These are phyloP conservation scores for Antitype chi DNA, from an alignment of 2,888 invertebrate genomes.

Conservation along the genomic window DNA sequence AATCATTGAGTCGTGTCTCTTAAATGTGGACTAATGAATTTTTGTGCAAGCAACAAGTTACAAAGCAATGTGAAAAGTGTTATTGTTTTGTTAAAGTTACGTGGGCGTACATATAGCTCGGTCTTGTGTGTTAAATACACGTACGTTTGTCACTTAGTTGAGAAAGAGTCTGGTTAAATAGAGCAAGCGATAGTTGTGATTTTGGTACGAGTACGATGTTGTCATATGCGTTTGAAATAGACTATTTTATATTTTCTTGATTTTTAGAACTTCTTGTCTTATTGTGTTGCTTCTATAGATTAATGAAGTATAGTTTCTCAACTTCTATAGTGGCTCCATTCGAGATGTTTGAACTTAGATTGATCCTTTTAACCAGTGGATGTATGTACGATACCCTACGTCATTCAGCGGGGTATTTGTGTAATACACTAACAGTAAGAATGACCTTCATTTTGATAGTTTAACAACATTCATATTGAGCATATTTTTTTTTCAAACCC, in stretches of 20 bases:
- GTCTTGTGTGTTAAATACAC: conserved; percentile 27
- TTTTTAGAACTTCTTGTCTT: background rate
- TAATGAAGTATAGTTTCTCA: background rate
- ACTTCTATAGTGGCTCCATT: background rate
- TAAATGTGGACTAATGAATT: conserved; percentile 65
- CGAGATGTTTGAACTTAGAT: too few species aligned
- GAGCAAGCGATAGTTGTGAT: conserved; percentile 26
- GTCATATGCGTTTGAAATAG: background rate
- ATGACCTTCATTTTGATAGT: too few species aligned
- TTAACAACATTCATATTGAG: too few species aligned
- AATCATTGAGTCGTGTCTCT: conserved; percentile 68
- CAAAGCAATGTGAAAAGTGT: conserved; percentile 45
- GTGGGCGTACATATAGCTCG: conserved; percentile 33
- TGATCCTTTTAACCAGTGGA: too few species aligned
- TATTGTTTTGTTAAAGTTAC: conserved; percentile 45
- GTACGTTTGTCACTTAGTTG: conserved; percentile 48
- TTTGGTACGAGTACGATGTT: conserved; percentile 1
- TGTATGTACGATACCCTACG: too few species aligned
- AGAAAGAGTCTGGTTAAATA: conserved; percentile 50
- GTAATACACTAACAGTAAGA: too few species aligned
- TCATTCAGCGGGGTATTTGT: too few species aligned
- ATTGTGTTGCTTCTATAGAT: background rate
- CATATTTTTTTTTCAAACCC: too few species aligned
- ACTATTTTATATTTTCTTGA: background rate
- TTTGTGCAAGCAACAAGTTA: conserved; percentile 58